phyloP scores from a whole-genome alignment of 1,140 invertebrate genomes.

The Choristoneura fumiferana region DNA sequence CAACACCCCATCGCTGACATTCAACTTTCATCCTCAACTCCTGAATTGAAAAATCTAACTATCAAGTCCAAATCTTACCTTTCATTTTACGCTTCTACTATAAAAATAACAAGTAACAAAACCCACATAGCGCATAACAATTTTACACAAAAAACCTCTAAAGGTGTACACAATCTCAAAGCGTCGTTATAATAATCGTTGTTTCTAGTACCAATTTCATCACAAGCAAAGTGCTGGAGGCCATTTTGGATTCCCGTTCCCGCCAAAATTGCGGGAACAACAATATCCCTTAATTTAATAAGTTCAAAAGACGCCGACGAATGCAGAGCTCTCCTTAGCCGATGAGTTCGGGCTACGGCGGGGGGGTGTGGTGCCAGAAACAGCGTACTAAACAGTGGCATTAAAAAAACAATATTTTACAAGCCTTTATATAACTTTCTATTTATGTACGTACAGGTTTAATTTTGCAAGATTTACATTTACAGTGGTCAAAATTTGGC shows the following conservation, averaged over 20 bases:
- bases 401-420: too few species aligned
- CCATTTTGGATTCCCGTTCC: not conserved
- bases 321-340: constrained; percentile 5
- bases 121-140: constrained; percentile 1
- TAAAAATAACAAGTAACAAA: too few species aligned
- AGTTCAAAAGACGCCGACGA: constrained; percentile 11
- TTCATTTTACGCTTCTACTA: too few species aligned
- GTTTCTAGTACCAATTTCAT: constrained; percentile 13
- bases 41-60: too few species aligned
- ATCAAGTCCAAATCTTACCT: too few species aligned
- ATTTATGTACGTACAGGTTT: too few species aligned
- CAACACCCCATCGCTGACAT: too few species aligned
- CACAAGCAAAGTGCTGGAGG: not conserved
- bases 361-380: not conserved
- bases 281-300: constrained; percentile 16
- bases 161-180: constrained; percentile 8
- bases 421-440: too few species aligned
- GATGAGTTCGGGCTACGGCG: constrained; percentile 3
- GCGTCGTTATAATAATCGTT: constrained; percentile 9
- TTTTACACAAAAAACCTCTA: not conserved
- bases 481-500: too few species aligned
- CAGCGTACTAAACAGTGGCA: not conserved
- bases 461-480: too few species aligned
- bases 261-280: constrained; percentile 8
- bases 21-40: too few species aligned